Percentiles rank a stretch among this genome's conserved stretches.
Evolutionary conservation across 2,113 vertebrate genomes (phyloP).

Genomic region (Coreoperca whiteheadi): DNA sequence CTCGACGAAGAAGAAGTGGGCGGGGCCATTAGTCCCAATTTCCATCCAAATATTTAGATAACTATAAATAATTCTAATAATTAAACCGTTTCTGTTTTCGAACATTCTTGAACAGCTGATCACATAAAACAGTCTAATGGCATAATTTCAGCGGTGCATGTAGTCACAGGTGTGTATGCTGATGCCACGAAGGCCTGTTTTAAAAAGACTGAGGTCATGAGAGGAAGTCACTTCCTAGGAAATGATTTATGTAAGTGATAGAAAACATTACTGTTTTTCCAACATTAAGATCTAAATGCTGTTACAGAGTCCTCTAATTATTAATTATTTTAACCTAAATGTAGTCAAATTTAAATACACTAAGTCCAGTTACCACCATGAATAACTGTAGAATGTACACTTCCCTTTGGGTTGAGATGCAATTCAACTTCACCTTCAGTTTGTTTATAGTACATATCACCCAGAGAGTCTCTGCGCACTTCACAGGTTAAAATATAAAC

Average conservation of each 20-base stretch:
- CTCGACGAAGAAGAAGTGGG: conserved; percentile 11
- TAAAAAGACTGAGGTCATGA: background rate
- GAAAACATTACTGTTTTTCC: background rate
- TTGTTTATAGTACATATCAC: background rate
- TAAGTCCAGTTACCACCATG: background rate
- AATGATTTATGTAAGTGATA: background rate
- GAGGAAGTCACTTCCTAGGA: background rate
- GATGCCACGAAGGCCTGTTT: background rate
- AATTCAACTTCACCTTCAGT: background rate
- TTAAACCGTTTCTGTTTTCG: background rate
- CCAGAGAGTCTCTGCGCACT: background rate
- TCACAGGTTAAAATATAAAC: background rate
- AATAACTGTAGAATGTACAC: no score
- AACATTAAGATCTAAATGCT: background rate
- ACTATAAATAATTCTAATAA: background rate
- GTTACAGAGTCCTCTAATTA: background rate
- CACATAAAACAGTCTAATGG: background rate
- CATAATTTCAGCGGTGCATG: background rate
- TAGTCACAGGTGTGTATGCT: background rate
- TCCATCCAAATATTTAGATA: background rate
- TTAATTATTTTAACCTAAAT: background rate
- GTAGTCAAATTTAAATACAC: background rate
- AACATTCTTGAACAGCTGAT: background rate
- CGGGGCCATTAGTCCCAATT: background rate
- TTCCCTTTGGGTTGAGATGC: background rate